A percentile compares a stretch with the other conserved stretches of the same genome.
These are phyloP conservation scores for Spinus pinus DNA, from an alignment of 2,797 vertebrate genomes.

Conservation along the genomic window DNA sequence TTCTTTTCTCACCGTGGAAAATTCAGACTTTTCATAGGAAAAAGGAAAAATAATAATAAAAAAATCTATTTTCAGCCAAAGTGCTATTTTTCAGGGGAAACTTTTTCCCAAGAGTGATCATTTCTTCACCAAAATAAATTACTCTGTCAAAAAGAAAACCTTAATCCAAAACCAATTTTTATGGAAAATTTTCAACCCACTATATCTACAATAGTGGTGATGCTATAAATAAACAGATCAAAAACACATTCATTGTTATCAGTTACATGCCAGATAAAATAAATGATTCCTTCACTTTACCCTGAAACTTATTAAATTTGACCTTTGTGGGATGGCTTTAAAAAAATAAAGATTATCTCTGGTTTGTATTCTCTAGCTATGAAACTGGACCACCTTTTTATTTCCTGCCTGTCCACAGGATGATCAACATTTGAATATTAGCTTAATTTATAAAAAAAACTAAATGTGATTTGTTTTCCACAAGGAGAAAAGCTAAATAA, in stretches of 20 bases:
- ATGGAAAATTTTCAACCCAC: not conserved
- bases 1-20: conserved; percentile 10
- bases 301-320: not conserved
- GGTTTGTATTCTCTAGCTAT: not conserved
- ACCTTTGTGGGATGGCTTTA: not conserved
- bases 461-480: not conserved
- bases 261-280: conserved; percentile 22
- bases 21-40: conserved; percentile 31
- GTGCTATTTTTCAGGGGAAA: not conserved
- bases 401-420: not conserved
- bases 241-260: not conserved
- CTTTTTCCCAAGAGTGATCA: not conserved
- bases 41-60: not conserved
- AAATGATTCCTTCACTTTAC: not conserved
- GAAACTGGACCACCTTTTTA: not conserved
- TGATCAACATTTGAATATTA: not conserved
- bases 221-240: conserved; percentile 18
- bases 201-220: not conserved
- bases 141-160: conserved; percentile 2
- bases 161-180: conserved; percentile 4
- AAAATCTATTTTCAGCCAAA: not conserved
- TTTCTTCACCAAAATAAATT: conserved; percentile 45
- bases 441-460: not conserved
- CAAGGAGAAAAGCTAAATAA: not conserved
- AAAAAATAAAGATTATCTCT: not conserved